Evolutionary conservation across 2,888 invertebrate species (phyloP).

Genomic region (Alcis repandata): DNA sequence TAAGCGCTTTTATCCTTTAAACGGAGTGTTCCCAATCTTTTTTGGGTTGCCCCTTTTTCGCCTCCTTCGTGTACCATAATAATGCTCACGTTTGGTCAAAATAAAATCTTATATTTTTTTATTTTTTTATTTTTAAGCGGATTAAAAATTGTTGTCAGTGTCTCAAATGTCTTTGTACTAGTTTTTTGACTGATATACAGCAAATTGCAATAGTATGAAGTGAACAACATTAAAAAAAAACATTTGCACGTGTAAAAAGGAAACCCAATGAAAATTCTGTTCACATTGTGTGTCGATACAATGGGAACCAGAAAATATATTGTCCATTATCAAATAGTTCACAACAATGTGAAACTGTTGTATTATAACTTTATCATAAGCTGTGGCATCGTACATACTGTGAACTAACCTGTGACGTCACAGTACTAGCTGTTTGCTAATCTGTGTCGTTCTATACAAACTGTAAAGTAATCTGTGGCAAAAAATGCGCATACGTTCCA

Average conservation of each 20-base stretch:
- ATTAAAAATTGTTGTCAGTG: too few species aligned
- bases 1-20: too few species aligned
- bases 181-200: too few species aligned
- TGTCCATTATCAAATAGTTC: conserved; percentile 43
- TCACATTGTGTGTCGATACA: conserved; percentile 6
- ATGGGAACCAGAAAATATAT: conserved; percentile 41
- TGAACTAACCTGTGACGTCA: neutral
- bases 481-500: conserved; percentile 32
- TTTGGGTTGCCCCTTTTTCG: too few species aligned
- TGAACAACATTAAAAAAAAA: neutral
- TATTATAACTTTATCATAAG: neutral
- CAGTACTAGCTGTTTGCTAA: neutral
- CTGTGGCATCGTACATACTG: conserved; percentile 2
- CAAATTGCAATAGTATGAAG: neutral
- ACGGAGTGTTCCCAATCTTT: too few species aligned
- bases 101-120: too few species aligned
- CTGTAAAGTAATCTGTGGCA: conserved; percentile 4
- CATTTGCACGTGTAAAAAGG: neutral
- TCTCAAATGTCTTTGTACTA: too few species aligned
- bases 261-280: conserved; percentile 1
- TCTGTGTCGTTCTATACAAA: neutral
- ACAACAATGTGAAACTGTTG: conserved; percentile 29
- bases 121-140: too few species aligned
- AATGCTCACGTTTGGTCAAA: too few species aligned
- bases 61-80: too few species aligned